Evolutionary conservation across 2,797 vertebrate species (phyloP).

Genomic region (Geotrypetes seraphini): DNA sequence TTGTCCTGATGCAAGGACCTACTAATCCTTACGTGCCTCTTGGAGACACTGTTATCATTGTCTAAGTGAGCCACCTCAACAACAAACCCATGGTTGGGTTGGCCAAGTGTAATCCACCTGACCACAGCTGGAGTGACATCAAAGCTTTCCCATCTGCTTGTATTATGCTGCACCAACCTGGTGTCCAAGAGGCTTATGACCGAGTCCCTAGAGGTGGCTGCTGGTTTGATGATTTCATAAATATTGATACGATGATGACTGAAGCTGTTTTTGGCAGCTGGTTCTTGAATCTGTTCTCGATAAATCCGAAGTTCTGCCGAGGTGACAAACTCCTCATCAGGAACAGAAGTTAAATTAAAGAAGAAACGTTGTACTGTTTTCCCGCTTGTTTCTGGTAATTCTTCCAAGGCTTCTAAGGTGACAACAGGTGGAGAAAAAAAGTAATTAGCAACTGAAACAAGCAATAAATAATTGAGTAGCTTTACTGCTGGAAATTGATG

Average conservation of each 20-base stretch:
- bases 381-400: slow-evolving; percentile 75
- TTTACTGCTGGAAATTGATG: not conserved
- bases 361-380: slow-evolving; percentile 87
- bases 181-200: slow-evolving; percentile 92
- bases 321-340: slow-evolving; percentile 80
- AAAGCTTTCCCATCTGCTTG: slow-evolving; percentile 92
- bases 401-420: slow-evolving; percentile 81
- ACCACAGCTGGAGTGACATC: slow-evolving; percentile 87
- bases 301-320: slow-evolving; percentile 92
- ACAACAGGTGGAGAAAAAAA: slow-evolving; percentile 5
- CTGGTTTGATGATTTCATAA: slow-evolving; percentile 87
- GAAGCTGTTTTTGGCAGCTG: slow-evolving; percentile 48
- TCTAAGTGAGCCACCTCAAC: slow-evolving; percentile 86
- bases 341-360: slow-evolving; percentile 92
- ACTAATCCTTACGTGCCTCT: slow-evolving; percentile 86
- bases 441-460: slow-evolving; percentile 21
- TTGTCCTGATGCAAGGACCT: slow-evolving; percentile 84
- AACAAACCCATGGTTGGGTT: slow-evolving; percentile 86
- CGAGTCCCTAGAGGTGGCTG: slow-evolving; percentile 54
- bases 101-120: slow-evolving; percentile 80
- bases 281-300: slow-evolving; percentile 78
- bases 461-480: not conserved
- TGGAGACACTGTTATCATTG: slow-evolving; percentile 52
- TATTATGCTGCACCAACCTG: slow-evolving; percentile 82
- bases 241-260: slow-evolving; percentile 92